A percentile compares a stretch with the other conserved stretches of the same genome.
Evolutionary conservation across 2,888 invertebrate species (phyloP).

Genomic region (Creontiades dilutus): DNA sequence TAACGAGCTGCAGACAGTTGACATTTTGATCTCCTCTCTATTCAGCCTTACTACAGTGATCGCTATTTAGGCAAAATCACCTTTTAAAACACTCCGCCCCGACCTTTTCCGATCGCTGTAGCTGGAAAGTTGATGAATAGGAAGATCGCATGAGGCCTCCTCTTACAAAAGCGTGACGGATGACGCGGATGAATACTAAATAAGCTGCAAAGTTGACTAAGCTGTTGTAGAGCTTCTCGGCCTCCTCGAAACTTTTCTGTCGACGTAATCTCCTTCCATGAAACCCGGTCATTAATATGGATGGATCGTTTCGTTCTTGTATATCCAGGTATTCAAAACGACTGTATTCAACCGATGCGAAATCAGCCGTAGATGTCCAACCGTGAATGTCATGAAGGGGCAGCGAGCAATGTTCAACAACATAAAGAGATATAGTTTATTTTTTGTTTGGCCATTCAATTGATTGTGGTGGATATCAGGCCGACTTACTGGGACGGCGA

Average conservation of each 20-base stretch:
- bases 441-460: no score
- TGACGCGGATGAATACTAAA: slow-evolving; percentile 58
- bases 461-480: no score
- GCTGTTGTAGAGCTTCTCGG: slow-evolving; percentile 17
- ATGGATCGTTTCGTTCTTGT: background rate
- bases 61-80: background rate
- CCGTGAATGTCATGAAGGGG: no score
- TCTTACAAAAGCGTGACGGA: slow-evolving; percentile 46
- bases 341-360: background rate
- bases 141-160: slow-evolving; percentile 24
- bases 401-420: no score
- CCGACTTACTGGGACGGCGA: no score
- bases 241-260: background rate
- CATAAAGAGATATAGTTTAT: no score
- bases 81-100: background rate
- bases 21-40: no score
- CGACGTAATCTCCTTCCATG: background rate
- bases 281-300: slow-evolving; percentile 24
- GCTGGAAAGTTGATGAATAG: slow-evolving; percentile 50
- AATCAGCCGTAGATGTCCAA: background rate
- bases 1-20: no score
- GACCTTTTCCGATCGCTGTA: background rate
- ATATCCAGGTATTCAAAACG: background rate
- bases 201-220: slow-evolving; percentile 10
- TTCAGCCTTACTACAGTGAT: background rate